Evolutionary conservation across 1,140 invertebrate species (phyloP), one percentile per base, ranked within the genome.

Genomic region (Temnothorax curvispinosus): DNA sequence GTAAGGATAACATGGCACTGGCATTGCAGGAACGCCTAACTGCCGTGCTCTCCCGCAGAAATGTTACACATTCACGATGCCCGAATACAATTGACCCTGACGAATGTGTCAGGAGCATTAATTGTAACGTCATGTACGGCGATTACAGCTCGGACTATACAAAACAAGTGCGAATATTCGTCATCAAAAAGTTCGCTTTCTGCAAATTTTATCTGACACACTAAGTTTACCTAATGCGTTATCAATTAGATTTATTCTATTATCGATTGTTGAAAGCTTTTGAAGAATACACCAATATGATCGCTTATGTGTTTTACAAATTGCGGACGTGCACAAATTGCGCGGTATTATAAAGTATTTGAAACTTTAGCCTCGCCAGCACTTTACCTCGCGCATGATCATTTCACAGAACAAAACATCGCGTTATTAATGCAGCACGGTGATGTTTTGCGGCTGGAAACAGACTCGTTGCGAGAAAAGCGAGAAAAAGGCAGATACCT

Each of bases 1-100:
- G 41, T 85, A 88, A 78, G 69, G 44, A 32, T 75, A 54, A 38
- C 62, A 50, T 7, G 13, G 0, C 35, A n/a, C 8, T 11, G 44
- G 44, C 21, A 47, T 58, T 58, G 65, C 56, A 41, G 54, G n/a
- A 75, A 82, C 52, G 18, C 27, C 8, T 21, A 54, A 9, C 11
- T 74, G 54, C n/a, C 27, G 65, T 6, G 47, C 47, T 81, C 32
- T 80, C 44, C 18, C 77, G 52, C 8, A 56, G 47, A 13, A 21
- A 71, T 32, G 50, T 56, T 67, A 21, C 50, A 9, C 9, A 67
- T 81, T 56, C 78, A 35, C 50, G 15, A 44, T 44, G n/a, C 0
- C n/a, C 11, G 18, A 0, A n/a, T 71, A 41, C 64, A 71, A 81
- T 44, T 56, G 50, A 81, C 71, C 27, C 15, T 8, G 50, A 35